Base-by-base conservation (phyloP, 2,113 vertebrate species). In the Propithecus coquereli region DNA sequence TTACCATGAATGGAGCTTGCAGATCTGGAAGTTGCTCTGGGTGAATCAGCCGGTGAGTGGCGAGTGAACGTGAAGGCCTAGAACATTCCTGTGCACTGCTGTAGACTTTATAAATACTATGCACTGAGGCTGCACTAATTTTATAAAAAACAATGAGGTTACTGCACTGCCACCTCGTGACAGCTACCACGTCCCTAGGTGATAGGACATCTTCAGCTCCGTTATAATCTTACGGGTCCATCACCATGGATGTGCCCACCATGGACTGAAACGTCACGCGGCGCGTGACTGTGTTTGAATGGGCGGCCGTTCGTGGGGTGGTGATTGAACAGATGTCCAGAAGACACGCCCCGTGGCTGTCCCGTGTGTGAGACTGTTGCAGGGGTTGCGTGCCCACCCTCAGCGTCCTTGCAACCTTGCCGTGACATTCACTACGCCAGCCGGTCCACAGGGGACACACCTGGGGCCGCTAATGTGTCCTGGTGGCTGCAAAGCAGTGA, bases 321-420 rank as follows among this genome's bases (percentile, higher is more conserved):
- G 59, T 63, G 32, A 61, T 6, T 37, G 61, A 57, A 43, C 6
- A 25, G 18, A 47, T 40, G 17, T 68, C 47, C 54, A 3, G 2
- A 16, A 79, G 57, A 23, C 16, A 18, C 13, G 20, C 3, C 32
- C 40, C 18, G 2, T 0, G 5, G 4, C 27, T 32, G 54, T 59
- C n/a, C 83, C 9, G 5, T 0, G 14, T 6, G 7, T 27, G 59
- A 23, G 20, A 4, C 0, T 6, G 37, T 22, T 2, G 47, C 61
- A 5, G 47, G 2, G 20, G 22, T 32, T 5, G 27, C 13, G 14
- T 0, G 7, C 43, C 68, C 22, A 17, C 12, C 37, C 23, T 40
- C 47, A 2, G n/a, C 0, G 43, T 17, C 1, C 17, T 11, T 57
- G 43, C 5, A 5, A 22, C 37, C 68, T 47, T 76, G 59, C 23